These are phyloP conservation scores for Acholoe squamosa DNA, from an alignment of 2,888 invertebrate species.

Conservation along the genomic window DNA sequence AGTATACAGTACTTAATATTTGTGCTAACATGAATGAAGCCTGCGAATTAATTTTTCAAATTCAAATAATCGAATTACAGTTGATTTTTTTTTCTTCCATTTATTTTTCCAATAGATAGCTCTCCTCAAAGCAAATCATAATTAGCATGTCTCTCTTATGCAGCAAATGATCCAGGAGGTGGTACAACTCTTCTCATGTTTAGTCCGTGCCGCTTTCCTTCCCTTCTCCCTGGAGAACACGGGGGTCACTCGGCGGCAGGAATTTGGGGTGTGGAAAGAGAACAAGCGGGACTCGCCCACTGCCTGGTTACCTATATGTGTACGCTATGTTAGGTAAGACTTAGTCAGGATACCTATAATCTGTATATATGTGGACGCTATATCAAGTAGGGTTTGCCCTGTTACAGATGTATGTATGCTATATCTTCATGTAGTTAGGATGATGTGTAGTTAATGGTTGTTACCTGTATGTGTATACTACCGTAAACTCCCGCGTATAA, in stretches of 20 bases:
- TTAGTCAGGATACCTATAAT: too few species aligned
- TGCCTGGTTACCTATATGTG: slow-evolving; percentile 90
- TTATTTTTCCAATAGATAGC: background rate
- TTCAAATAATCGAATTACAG: too few species aligned
- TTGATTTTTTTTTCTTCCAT: slow-evolving; percentile 26
- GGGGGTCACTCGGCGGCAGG: slow-evolving; percentile 80
- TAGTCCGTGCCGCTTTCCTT: slow-evolving; percentile 89
- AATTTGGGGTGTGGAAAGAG: slow-evolving; percentile 85
- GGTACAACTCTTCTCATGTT: slow-evolving; percentile 89
- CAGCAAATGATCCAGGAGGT: slow-evolving; percentile 91
- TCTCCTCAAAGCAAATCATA: background rate
- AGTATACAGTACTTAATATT: too few species aligned
- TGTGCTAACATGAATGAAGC: too few species aligned
- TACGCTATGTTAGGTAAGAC: slow-evolving; percentile 88
- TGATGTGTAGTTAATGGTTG: too few species aligned
- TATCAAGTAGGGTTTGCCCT: too few species aligned
- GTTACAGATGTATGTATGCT: too few species aligned
- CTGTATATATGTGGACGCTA: too few species aligned
- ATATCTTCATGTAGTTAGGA: too few species aligned
- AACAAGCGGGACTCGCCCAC: slow-evolving; percentile 78
- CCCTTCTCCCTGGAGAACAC: slow-evolving; percentile 86
- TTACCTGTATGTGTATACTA: too few species aligned
- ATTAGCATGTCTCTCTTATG: slow-evolving; percentile 55
- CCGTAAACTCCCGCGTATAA: too few species aligned
- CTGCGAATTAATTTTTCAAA: too few species aligned